Conservation (phyloP, 1,140 invertebrate species). For the Solen grandis region DNA sequence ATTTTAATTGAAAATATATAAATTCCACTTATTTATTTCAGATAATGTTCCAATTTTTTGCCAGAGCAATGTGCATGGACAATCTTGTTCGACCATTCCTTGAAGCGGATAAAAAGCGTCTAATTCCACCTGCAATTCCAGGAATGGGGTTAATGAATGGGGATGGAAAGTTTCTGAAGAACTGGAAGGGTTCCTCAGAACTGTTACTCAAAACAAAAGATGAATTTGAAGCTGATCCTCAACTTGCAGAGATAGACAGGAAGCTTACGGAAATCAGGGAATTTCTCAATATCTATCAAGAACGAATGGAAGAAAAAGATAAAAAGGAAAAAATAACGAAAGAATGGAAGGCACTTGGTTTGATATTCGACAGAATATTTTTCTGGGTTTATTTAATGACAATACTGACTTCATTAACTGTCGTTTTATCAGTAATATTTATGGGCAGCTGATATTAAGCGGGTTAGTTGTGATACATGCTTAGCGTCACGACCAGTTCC, state of each 20-base stretch:
- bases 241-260: constrained; percentile 74
- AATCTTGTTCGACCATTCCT: constrained; percentile 70
- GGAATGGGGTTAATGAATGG: constrained; percentile 67
- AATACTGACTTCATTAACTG: constrained; percentile 78
- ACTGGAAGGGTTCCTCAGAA: constrained; percentile 66
- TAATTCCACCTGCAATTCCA: constrained; percentile 60
- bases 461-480: constrained; percentile 39
- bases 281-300: constrained; percentile 73
- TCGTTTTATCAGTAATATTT: constrained; percentile 76
- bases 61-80: constrained; percentile 77
- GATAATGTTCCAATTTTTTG: constrained; percentile 78
- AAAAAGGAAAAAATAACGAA: constrained; percentile 75
- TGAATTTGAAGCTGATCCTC: constrained; percentile 54
- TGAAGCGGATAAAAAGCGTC: constrained; percentile 60
- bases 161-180: constrained; percentile 63
- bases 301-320: constrained; percentile 77
- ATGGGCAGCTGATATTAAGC: constrained; percentile 44
- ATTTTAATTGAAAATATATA: no score
- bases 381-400: constrained; percentile 79
- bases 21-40: no score
- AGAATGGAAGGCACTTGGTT: constrained; percentile 80
- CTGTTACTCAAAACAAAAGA: constrained; percentile 59
- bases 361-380: constrained; percentile 80
- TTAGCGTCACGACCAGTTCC: constrained; percentile 28
- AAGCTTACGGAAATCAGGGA: constrained; percentile 78